Conservation (phyloP, 1,140 invertebrate species). For the Eumeta japonica region DNA sequence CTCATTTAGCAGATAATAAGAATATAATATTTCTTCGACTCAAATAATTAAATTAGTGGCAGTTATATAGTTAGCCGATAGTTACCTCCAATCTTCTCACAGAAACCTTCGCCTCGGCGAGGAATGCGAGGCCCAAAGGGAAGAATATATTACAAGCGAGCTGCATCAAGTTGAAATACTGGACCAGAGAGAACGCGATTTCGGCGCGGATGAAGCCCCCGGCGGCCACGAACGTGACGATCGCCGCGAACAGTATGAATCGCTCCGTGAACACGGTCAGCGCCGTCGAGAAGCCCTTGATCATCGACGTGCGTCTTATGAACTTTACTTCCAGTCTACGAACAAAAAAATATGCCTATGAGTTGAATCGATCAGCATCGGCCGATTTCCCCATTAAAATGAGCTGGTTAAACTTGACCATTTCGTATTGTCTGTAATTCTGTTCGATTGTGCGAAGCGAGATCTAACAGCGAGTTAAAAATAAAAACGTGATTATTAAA, state of each 20-base stretch:
- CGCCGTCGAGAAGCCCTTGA: constrained; percentile 69
- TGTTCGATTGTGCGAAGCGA: no score
- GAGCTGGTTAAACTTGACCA: no score
- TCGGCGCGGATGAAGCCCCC: constrained; percentile 65
- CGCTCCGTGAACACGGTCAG: constrained; percentile 69
- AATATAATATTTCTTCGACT: no score
- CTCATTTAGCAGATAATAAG: no score
- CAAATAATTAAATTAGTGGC: no score
- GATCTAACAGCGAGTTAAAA: neutral
- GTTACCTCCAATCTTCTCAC: constrained; percentile 63
- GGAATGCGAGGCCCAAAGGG: constrained; percentile 62
- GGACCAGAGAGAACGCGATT: constrained; percentile 71
- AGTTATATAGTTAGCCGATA: constrained; percentile 1
- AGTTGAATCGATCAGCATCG: no score
- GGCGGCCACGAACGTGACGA: constrained; percentile 66
- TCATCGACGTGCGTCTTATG: constrained; percentile 67
- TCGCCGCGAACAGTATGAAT: constrained; percentile 68
- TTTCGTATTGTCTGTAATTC: no score
- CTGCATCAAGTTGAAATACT: constrained; percentile 73
- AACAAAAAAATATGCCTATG: constrained; percentile 12
- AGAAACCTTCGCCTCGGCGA: constrained; percentile 65
- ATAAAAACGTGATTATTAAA: constrained; percentile 4
- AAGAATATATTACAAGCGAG: constrained; percentile 72
- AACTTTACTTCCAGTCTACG: constrained; percentile 66
- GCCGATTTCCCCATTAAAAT: no score